phyloP scores from a whole-genome alignment of 2,888 invertebrate genomes.

The Capitulum mitella region DNA sequence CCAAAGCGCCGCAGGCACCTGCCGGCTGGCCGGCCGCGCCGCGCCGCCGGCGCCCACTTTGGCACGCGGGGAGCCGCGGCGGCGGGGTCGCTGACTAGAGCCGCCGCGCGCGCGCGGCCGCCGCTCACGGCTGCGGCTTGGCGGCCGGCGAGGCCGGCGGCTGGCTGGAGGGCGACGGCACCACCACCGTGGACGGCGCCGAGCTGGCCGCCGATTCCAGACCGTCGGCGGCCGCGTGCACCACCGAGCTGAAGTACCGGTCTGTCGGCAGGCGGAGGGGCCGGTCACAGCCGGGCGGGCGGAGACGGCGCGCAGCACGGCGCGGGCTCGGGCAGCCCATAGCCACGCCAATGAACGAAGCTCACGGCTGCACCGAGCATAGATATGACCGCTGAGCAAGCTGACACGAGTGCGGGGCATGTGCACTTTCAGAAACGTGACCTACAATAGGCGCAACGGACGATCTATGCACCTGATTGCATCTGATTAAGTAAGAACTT shows the following conservation, averaged over 20 bases:
- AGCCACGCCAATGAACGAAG: too few species aligned
- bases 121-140: constrained; percentile 21
- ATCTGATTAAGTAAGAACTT: too few species aligned
- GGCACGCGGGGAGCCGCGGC: neutral
- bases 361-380: too few species aligned
- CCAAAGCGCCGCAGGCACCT: neutral
- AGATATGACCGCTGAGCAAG: too few species aligned
- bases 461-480: too few species aligned
- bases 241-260: constrained; percentile 52
- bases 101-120: neutral
- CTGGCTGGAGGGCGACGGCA: constrained; percentile 15
- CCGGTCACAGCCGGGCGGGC: neutral
- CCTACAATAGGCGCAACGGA: too few species aligned
- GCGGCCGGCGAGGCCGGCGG: constrained; percentile 20
- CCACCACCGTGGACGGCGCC: constrained; percentile 1
- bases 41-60: too few species aligned
- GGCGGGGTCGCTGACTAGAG: constrained; percentile 11
- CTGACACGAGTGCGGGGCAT: too few species aligned
- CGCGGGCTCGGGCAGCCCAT: too few species aligned
- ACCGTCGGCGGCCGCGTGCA: constrained; percentile 50
- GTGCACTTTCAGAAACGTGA: too few species aligned
- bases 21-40: too few species aligned
- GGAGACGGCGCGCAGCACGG: too few species aligned
- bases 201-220: constrained; percentile 42
- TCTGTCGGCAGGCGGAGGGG: constrained; percentile 41